Evolutionary conservation across 35 echinoderm and acorn worm species (phyloP), one percentile per base, ranked within the genome.

Genomic region (Chiridota heheva): DNA sequence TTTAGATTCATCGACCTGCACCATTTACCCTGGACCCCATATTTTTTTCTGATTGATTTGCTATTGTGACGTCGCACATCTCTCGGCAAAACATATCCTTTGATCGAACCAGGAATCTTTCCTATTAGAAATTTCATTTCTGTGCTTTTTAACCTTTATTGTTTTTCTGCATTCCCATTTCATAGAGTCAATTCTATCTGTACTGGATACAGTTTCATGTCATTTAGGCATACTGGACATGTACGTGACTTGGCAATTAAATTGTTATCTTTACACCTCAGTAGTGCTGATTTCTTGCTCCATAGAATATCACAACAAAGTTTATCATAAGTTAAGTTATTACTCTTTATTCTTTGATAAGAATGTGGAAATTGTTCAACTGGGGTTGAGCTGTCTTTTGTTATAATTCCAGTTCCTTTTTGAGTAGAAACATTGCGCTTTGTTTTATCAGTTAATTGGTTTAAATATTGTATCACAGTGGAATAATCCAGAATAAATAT

Each of bases 1-100:
- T 78, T 86, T 78, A 53, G 36, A 78, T 44, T 86, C 72, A 27
- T 86, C 84, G 16, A 86, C 79, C 42, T 86, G 43, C 10, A 86
- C 72, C 6, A 42, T 18, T 46, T 78, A 56, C 4, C 84, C 84
- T 12, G 4, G 13, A 28, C 84, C 84, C 2, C 84, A 55, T n/a
- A 86, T 44, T 51, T 78, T 29, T 2, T 36, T 57, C 27, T 85
- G 13, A 8, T 85, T n/a, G 3, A 31, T 67, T 2, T 16, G 24
- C n/a, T 36, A 86, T 67, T 16, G 47, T 55, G 5, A n/a, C 37
- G 22, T 63, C 47, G 26, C 82, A 86, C 4, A 40, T 76, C 46
- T 76, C 82, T 76, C 53, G 24, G 40, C 82, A 86, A 76, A 86
- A 86, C 63, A 67, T 67, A 18, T 67, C 63, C 82, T 70, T 31